A percentile compares a stretch with the other conserved stretches of the same genome.
Evolutionary conservation across 2,113 vertebrate species (phyloP).

Genomic region (Eolophus roseicapilla): DNA sequence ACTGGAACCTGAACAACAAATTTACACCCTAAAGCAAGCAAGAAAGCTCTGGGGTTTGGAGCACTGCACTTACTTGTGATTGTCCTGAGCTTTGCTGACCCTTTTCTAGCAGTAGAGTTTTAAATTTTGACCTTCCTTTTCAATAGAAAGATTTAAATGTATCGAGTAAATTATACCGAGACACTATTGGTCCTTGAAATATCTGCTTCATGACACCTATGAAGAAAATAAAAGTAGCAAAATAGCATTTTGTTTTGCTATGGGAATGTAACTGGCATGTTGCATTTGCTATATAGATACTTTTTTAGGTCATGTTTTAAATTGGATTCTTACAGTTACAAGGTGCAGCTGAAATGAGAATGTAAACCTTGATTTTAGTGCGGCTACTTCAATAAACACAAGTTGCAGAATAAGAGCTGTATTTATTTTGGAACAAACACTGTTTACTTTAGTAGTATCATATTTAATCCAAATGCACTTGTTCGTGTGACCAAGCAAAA

Average conservation of each 20-base stretch:
- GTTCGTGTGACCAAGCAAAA: neutral
- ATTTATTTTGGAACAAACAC: slow-evolving; percentile 24
- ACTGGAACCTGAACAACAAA: neutral
- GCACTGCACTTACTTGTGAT: neutral
- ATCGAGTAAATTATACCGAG: neutral
- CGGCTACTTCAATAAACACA: slow-evolving; percentile 14
- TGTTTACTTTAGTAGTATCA: neutral
- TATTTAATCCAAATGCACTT: slow-evolving; percentile 2
- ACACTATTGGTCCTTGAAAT: neutral
- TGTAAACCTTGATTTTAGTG: neutral
- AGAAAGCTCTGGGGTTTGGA: neutral
- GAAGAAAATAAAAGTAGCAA: neutral
- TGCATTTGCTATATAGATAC: neutral
- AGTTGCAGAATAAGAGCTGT: neutral
- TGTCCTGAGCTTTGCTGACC: neutral
- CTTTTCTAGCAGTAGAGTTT: neutral
- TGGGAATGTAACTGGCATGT: neutral
- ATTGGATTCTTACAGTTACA: neutral
- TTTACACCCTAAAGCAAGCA: neutral
- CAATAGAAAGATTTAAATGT: neutral
- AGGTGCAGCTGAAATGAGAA: slow-evolving; percentile 26
- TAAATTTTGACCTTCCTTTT: neutral
- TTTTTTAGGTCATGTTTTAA: neutral
- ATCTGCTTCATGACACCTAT: neutral
- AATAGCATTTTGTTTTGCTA: neutral